Base-by-base conservation (phyloP, 2,113 vertebrate species). In the Epinephelus cyanopodus region DNA sequence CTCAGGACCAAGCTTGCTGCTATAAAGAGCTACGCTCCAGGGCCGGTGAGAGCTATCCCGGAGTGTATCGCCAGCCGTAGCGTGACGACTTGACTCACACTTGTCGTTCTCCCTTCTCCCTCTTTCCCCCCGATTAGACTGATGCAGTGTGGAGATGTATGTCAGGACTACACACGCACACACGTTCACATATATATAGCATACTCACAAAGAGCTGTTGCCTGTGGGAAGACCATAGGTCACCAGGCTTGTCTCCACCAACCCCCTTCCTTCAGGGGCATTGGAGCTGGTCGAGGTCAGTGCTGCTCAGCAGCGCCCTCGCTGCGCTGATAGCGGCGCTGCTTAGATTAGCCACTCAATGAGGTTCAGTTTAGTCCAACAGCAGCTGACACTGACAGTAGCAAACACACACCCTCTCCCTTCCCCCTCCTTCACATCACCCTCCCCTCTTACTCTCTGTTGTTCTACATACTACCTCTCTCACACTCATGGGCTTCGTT, bases 11-110 rank as follows among this genome's bases (percentile, higher is more conserved):
- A 50, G 81, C 77, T 29, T 39, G 76, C 82, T 90, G 88, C 84
- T 92, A 90, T 92, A 89, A 87, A 90, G 87, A 85, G 88, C 90
- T 56, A 7, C 25, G 84, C 91, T 85, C 45, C 74, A 2, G 87
- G 92, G 87, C 81, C 50, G 4, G 71, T 69, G 90, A 77, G 81
- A 81, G 72, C 81, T 79, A 74, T 89, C 87, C 91, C 14, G 58
- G 62, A 90, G 85, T 89, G 82, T 78, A 88, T 90, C 81, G 67
- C 81, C 87, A 85, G 90, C 81, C 72, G 69, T 92, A 86, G 90
- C 87, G 87, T 92, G 93, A 91, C 77, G 68, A 88, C 86, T 93
- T 88, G 79, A 92, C 77, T 92, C 91, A 85, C 90, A 92, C 89
- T 90, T 91, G 89, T 89, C 90, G 47, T 82, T 83, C 84, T 85